Conservation (phyloP, 2,888 invertebrate genomes). For the Seira musarum region DNA sequence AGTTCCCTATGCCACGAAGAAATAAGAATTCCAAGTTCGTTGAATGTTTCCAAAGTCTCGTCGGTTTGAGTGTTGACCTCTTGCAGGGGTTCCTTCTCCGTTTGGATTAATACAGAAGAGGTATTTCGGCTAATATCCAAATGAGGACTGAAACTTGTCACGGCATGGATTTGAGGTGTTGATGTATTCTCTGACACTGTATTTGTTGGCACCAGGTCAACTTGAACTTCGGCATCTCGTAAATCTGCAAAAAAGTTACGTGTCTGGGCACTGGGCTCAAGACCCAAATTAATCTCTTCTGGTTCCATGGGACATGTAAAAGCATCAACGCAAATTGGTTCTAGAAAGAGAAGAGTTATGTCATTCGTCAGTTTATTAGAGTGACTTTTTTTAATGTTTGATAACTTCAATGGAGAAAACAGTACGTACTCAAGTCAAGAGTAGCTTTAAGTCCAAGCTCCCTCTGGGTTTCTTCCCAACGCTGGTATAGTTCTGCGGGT, state of each 20-base stretch:
- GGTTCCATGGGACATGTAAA: conserved; percentile 29
- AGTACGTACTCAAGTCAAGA: conserved; percentile 26
- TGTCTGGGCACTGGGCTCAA: too few species aligned
- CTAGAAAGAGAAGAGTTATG: conserved; percentile 18
- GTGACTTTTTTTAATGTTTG: too few species aligned
- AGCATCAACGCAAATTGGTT: conserved; percentile 49
- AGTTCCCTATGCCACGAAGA: conserved; percentile 47
- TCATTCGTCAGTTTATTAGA: too few species aligned
- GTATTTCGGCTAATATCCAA: not conserved
- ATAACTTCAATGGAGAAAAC: too few species aligned
- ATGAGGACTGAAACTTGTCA: too few species aligned
- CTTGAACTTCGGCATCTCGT: conserved; percentile 43
- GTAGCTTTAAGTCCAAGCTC: conserved; percentile 35
- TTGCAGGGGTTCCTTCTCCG: conserved; percentile 49
- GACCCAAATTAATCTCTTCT: not conserved
- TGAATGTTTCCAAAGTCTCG: conserved; percentile 65
- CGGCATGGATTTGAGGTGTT: too few species aligned
- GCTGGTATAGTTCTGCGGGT: conserved; percentile 58
- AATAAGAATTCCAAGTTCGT: conserved; percentile 51
- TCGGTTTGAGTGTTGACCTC: conserved; percentile 64
- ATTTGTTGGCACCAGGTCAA: conserved; percentile 27
- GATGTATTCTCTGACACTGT: too few species aligned
- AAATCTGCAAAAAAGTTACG: not conserved
- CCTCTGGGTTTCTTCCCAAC: conserved; percentile 64
- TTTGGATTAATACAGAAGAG: conserved; percentile 47